A percentile compares a stretch with the other conserved stretches of the same genome.
phyloP scores from a whole-genome alignment of 23 tunicate species.

The Styela plicata region DNA sequence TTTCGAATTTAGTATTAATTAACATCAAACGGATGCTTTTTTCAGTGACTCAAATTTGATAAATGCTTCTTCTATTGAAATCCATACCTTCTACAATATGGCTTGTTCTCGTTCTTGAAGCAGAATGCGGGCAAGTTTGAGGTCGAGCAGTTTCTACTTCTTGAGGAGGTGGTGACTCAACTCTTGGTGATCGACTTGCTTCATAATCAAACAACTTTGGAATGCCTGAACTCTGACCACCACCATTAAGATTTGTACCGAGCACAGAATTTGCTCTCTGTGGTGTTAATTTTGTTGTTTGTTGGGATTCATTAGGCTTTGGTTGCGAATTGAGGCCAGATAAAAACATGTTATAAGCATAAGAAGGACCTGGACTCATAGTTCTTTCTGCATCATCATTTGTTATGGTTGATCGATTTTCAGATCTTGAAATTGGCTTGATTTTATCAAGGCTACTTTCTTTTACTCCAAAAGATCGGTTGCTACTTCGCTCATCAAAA shows the following conservation, averaged over 20 bases:
- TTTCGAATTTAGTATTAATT: too few species aligned
- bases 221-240: not conserved
- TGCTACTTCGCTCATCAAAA: not conserved
- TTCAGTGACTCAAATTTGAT: too few species aligned
- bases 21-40: too few species aligned
- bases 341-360: constrained; percentile 16
- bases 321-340: constrained; percentile 2
- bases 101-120: constrained; percentile 20
- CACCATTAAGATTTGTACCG: not conserved
- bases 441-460: not conserved
- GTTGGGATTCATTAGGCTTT: not conserved
- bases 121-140: constrained; percentile 88
- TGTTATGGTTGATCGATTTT: not conserved
- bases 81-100: too few species aligned
- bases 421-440: not conserved
- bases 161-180: not conserved
- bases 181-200: not conserved
- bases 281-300: not conserved
- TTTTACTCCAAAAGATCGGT: not conserved
- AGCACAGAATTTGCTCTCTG: not conserved
- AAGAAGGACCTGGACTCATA: constrained; percentile 7
- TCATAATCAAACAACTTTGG: constrained; percentile 13
- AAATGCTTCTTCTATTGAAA: too few species aligned
- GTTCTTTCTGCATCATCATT: not conserved
- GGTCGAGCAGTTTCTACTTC: constrained; percentile 60